These are phyloP conservation scores for Cossypha caffra DNA, from an alignment of 2,797 vertebrate species.

Conservation along the genomic window DNA sequence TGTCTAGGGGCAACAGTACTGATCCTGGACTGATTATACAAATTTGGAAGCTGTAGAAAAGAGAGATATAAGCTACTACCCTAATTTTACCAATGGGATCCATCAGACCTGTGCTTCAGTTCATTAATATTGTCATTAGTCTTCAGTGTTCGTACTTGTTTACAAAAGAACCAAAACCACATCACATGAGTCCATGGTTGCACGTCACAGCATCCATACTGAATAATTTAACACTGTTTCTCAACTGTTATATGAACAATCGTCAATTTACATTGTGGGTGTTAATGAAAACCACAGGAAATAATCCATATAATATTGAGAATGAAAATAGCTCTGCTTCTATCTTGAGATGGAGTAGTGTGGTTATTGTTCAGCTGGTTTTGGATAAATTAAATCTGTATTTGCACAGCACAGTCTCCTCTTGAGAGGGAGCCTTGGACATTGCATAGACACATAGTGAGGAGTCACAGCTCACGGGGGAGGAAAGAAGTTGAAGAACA, in stretches of 20 bases:
- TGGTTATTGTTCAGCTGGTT: not conserved
- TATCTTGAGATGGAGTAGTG: not conserved
- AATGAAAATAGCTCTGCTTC: not conserved
- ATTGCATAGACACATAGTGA: not conserved
- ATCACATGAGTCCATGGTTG: not conserved
- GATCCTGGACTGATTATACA: not conserved
- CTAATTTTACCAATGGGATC: not conserved
- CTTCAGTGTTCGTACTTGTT: not conserved
- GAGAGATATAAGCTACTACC: not conserved
- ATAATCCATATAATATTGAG: not conserved
- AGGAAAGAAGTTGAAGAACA: not conserved
- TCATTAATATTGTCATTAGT: not conserved
- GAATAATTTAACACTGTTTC: not conserved
- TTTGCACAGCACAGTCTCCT: not conserved
- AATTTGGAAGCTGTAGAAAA: not conserved
- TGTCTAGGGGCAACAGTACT: not conserved
- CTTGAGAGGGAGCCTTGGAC: not conserved
- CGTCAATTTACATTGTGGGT: not conserved
- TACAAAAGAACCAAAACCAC: not conserved
- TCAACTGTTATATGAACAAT: not conserved
- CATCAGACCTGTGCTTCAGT: not conserved
- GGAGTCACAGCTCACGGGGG: not conserved
- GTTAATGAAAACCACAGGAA: not conserved
- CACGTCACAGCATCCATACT: not conserved
- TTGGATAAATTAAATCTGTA: not conserved